phyloP scores from a whole-genome alignment of 2,797 vertebrate species.

The Corythornis leucogaster region DNA sequence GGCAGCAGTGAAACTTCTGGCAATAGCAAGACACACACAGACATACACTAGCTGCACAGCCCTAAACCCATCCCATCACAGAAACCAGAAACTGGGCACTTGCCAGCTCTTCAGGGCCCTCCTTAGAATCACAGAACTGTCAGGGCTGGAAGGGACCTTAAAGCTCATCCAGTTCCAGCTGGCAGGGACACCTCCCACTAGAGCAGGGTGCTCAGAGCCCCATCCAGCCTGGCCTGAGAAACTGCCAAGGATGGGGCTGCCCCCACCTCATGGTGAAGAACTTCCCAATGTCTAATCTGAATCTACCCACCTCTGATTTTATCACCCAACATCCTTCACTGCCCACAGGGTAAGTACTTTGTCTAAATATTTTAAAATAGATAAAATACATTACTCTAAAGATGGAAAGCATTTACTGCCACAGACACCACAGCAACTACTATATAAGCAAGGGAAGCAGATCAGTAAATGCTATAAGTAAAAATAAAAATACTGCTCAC shows the following conservation, averaged over 20 bases:
- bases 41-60: not conserved
- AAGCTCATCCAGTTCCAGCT: too few relatives aligned
- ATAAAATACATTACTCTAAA: not conserved
- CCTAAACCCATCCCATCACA: not conserved
- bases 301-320: too few relatives aligned
- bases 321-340: not conserved
- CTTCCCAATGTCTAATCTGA: too few relatives aligned
- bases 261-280: too few relatives aligned
- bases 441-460: not conserved
- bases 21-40: not conserved
- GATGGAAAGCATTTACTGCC: not conserved
- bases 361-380: not conserved
- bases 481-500: not conserved
- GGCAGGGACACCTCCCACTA: too few relatives aligned
- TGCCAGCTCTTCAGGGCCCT: not conserved
- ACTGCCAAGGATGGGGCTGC: too few relatives aligned
- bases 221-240: too few relatives aligned
- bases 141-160: too few relatives aligned
- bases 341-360: not conserved
- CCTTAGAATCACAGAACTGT: too few relatives aligned
- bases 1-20: not conserved
- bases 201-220: too few relatives aligned
- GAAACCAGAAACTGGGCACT: not conserved
- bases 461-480: not conserved
- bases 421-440: not conserved